These are phyloP conservation scores for Ethmia dodecea DNA, from an alignment of 2,888 invertebrate genomes.

Conservation along the genomic window DNA sequence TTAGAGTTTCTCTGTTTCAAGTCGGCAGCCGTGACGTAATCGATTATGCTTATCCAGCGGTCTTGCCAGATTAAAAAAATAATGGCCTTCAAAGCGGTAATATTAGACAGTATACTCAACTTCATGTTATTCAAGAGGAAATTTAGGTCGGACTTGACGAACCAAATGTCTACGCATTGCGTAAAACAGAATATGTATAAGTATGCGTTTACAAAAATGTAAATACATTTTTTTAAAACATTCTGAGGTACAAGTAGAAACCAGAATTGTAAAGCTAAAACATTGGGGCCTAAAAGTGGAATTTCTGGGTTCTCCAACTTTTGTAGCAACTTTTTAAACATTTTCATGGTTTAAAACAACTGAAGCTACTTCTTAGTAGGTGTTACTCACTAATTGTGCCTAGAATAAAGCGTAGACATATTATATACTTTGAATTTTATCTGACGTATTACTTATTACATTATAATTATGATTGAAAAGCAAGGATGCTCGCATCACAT, in stretches of 20 bases:
- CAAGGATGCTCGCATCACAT: background rate
- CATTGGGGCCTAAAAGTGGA: slow-evolving; percentile 58
- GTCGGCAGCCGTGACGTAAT: slow-evolving; percentile 52
- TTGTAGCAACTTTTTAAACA: slow-evolving; percentile 33
- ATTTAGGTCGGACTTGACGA: slow-evolving; percentile 48
- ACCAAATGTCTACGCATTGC: slow-evolving; percentile 59
- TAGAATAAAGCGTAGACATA: background rate
- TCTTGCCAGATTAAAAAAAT: slow-evolving; percentile 53
- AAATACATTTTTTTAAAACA: slow-evolving; percentile 32
- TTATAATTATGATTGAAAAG: background rate
- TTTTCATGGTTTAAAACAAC: too few species aligned
- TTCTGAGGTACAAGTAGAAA: slow-evolving; percentile 52
- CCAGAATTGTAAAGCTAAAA: slow-evolving; percentile 56
- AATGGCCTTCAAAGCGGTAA: slow-evolving; percentile 49
- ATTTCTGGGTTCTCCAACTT: slow-evolving; percentile 50
- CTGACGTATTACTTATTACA: background rate
- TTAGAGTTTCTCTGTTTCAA: slow-evolving; percentile 32
- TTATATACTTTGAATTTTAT: background rate
- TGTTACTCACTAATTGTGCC: background rate
- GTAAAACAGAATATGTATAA: slow-evolving; percentile 49
- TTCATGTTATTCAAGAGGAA: slow-evolving; percentile 55
- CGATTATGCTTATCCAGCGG: slow-evolving; percentile 47
- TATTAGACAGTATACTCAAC: slow-evolving; percentile 54
- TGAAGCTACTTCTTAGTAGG: too few species aligned
- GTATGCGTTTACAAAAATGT: slow-evolving; percentile 44